phyloP scores from a whole-genome alignment of 1,140 invertebrate genomes.

The Coboldia fuscipes region DNA sequence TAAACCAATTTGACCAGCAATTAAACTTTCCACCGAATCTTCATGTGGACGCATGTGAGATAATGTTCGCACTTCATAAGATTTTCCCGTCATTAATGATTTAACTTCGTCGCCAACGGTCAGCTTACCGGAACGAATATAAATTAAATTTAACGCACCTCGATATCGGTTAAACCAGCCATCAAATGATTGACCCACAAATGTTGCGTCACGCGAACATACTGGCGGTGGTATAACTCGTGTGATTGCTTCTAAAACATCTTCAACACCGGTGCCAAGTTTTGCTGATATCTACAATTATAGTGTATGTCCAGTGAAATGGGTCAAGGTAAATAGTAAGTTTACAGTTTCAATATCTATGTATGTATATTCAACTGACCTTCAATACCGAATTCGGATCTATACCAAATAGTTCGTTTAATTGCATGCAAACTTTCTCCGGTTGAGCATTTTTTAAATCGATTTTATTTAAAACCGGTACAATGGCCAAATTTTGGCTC shows the following conservation, averaged over 20 bases:
- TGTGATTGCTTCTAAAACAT: conserved; percentile 57
- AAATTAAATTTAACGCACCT: conserved; percentile 64
- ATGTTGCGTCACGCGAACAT: conserved; percentile 30
- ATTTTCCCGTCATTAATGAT: conserved; percentile 39
- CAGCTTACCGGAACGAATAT: conserved; percentile 51
- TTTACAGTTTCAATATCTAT: no score
- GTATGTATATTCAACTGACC: conserved; percentile 24
- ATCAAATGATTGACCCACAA: conserved; percentile 78
- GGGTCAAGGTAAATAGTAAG: no score
- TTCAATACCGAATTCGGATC: conserved; percentile 39
- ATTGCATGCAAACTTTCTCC: conserved; percentile 51
- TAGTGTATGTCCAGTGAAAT: no score
- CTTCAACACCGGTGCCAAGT: conserved; percentile 52
- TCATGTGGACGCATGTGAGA: conserved; percentile 64
- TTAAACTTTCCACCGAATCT: conserved; percentile 37
- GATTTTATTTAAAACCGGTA: conserved; percentile 94
- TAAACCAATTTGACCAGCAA: conserved; percentile 38
- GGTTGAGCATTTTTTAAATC: conserved; percentile 83
- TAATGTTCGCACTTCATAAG: conserved; percentile 59
- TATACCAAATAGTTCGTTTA: conserved; percentile 72
- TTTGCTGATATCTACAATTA: conserved; percentile 68
- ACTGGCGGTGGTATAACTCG: conserved; percentile 55
- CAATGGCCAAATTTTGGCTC: conserved; percentile 54
- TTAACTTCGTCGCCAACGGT: conserved; percentile 41
- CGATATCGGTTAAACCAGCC: conserved; percentile 81